Percentiles rank a stretch among this genome's conserved stretches.
Conservation (phyloP, 2,888 invertebrate genomes). For the Argyra leucocephala region DNA sequence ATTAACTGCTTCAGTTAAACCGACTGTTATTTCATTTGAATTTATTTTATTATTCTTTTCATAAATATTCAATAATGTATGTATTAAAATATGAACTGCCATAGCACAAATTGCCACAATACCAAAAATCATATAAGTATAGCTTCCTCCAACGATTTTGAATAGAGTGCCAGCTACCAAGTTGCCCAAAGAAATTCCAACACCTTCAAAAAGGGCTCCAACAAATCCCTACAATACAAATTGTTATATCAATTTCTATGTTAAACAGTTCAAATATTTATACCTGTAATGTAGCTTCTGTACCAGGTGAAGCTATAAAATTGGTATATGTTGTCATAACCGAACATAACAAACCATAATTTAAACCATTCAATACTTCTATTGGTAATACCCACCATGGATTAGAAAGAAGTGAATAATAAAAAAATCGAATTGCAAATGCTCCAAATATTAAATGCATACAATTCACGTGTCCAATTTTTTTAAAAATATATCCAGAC, state of each 20-base stretch:
- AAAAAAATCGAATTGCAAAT: slow-evolving; percentile 63
- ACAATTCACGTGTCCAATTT: slow-evolving; percentile 62
- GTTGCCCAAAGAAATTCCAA: not conserved
- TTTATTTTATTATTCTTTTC: no score
- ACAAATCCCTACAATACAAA: slow-evolving; percentile 55
- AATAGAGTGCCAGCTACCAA: slow-evolving; percentile 26
- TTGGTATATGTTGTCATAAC: slow-evolving; percentile 74
- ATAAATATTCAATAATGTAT: not conserved
- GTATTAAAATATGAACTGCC: not conserved
- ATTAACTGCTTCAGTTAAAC: no score
- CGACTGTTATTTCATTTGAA: no score
- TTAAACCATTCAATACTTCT: slow-evolving; percentile 71
- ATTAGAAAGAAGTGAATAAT: slow-evolving; percentile 63
- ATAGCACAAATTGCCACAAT: slow-evolving; percentile 43
- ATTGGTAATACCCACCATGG: slow-evolving; percentile 71
- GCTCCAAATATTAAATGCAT: slow-evolving; percentile 67
- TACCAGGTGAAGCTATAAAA: slow-evolving; percentile 64
- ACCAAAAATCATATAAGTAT: slow-evolving; percentile 59
- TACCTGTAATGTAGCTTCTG: slow-evolving; percentile 69
- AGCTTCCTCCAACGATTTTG: slow-evolving; percentile 49
- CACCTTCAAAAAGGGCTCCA: slow-evolving; percentile 44
- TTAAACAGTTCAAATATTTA: not conserved
- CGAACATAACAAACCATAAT: slow-evolving; percentile 71
- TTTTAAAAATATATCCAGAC: slow-evolving; percentile 59
- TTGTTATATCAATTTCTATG: slow-evolving; percentile 9